These are phyloP conservation scores for Myocastor coypus DNA, from an alignment of 2,113 vertebrate species.

Conservation along the genomic window DNA sequence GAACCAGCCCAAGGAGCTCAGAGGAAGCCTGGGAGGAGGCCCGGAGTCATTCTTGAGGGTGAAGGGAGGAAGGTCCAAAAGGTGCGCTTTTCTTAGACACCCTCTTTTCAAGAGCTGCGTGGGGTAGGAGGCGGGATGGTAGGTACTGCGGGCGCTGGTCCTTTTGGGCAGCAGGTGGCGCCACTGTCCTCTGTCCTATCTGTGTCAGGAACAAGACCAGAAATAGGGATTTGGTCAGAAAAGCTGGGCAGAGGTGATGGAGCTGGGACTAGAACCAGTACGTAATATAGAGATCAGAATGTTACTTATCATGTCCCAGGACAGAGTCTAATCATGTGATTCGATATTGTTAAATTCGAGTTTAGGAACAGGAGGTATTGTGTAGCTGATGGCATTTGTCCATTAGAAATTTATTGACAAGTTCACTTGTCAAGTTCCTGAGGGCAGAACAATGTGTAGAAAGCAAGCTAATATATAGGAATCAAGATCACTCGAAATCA, in stretches of 20 bases:
- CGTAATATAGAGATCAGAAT: neutral
- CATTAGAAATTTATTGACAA: slow-evolving; percentile 36
- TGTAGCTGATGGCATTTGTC: slow-evolving; percentile 7
- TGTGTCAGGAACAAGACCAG: neutral
- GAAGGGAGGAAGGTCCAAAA: neutral
- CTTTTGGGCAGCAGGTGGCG: slow-evolving; percentile 53
- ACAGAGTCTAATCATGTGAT: neutral
- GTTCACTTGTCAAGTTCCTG: neutral
- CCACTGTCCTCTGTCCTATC: slow-evolving; percentile 14
- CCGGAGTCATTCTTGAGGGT: neutral
- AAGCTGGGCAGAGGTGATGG: neutral
- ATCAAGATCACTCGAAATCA: neutral
- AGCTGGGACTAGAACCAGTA: neutral
- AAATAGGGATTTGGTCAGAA: slow-evolving; percentile 35
- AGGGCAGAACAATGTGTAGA: neutral
- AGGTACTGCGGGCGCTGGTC: neutral
- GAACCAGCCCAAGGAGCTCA: slow-evolving; percentile 30
- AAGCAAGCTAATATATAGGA: neutral
- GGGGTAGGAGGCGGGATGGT: too few species aligned
- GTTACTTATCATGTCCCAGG: neutral
- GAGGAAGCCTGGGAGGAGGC: neutral
- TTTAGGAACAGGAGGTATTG: neutral
- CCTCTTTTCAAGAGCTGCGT: neutral
- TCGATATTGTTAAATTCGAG: neutral
- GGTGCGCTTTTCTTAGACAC: neutral